Conservation (phyloP, 2,797 vertebrate species). For the Sebastes alutus region DNA sequence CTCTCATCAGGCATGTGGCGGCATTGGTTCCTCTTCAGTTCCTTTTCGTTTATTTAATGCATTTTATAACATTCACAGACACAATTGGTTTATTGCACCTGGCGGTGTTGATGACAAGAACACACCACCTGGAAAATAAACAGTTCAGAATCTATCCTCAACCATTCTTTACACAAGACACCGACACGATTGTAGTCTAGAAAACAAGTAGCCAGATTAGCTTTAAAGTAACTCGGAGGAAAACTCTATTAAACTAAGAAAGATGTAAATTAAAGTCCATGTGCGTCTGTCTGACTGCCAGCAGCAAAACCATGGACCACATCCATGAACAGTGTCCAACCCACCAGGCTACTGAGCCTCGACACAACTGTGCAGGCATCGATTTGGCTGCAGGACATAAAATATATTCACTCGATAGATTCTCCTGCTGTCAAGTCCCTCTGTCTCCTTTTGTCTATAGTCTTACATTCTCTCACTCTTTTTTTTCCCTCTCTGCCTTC, state of each 20-base stretch:
- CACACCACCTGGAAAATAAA: background rate
- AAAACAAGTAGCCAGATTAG: background rate
- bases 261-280: background rate
- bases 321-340: conserved; percentile 27
- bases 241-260: background rate
- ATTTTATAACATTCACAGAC: background rate
- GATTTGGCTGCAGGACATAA: conserved; percentile 32
- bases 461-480: background rate
- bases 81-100: background rate
- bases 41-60: background rate
- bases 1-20: background rate
- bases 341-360: background rate
- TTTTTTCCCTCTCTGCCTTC: background rate
- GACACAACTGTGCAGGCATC: conserved; percentile 18
- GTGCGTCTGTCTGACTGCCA: background rate
- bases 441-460: background rate
- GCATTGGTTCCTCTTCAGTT: background rate
- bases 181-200: background rate
- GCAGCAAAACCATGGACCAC: background rate
- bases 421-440: conserved; percentile 11
- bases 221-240: background rate
- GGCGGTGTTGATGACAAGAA: background rate
- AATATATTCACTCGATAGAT: conserved; percentile 18
- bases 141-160: background rate
- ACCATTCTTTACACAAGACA: background rate